These are phyloP conservation scores for Diabrotica undecimpunctata DNA, from an alignment of 1,140 invertebrate species.

Conservation along the genomic window DNA sequence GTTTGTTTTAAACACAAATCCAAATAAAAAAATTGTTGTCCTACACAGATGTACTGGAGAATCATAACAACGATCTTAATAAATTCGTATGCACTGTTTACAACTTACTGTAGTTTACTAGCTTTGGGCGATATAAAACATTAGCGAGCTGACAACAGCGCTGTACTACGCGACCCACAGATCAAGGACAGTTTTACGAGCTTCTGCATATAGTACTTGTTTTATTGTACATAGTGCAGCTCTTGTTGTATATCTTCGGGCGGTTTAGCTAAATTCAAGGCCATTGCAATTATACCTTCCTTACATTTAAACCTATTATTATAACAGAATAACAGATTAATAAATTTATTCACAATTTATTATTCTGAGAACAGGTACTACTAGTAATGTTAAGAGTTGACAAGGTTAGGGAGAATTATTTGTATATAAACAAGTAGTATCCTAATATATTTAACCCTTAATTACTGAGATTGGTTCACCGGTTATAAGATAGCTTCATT, in stretches of 20 bases:
- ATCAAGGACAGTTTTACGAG: conserved; percentile 50
- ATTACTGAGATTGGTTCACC: too few species aligned
- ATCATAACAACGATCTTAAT: too few species aligned
- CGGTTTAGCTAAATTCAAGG: conserved; percentile 24
- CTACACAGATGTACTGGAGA: too few species aligned
- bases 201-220: conserved; percentile 46
- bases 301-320: conserved; percentile 25
- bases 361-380: conserved; percentile 9
- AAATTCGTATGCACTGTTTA: too few species aligned
- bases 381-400: conserved; percentile 3
- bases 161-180: conserved; percentile 49
- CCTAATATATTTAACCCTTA: too few species aligned
- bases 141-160: background rate
- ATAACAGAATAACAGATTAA: conserved; percentile 29
- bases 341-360: conserved; percentile 13
- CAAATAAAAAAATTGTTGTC: too few species aligned
- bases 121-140: background rate
- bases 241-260: conserved; percentile 25
- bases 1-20: too few species aligned
- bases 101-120: too few species aligned
- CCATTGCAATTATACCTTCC: conserved; percentile 25
- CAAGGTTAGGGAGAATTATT: conserved; percentile 9
- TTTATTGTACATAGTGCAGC: conserved; percentile 38
- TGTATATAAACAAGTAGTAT: too few species aligned
- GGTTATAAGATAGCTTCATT: too few species aligned